phyloP scores from a whole-genome alignment of 2,113 vertebrate genomes.

The Caranx melampygus region DNA sequence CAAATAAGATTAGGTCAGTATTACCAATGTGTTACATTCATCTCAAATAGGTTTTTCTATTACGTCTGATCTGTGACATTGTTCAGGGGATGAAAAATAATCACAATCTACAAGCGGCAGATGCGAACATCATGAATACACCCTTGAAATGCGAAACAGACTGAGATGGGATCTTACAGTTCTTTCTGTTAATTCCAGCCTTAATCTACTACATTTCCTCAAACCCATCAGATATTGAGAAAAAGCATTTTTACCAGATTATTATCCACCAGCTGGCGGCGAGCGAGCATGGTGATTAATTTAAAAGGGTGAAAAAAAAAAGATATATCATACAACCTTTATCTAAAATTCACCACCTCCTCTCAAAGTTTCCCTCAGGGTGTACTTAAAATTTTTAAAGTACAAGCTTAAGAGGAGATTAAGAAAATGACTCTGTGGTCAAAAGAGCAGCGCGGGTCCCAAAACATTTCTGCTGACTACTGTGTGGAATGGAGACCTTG shows the following conservation, averaged over 20 bases:
- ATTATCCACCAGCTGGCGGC: slow-evolving; percentile 36
- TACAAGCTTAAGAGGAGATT: slow-evolving; percentile 34
- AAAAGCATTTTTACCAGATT: slow-evolving; percentile 40
- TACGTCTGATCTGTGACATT: slow-evolving; percentile 36
- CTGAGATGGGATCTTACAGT: neutral
- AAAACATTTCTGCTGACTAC: slow-evolving; percentile 14
- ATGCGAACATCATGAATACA: slow-evolving; percentile 33
- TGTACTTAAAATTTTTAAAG: slow-evolving; percentile 13
- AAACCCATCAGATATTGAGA: slow-evolving; percentile 33
- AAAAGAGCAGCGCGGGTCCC: slow-evolving; percentile 10
- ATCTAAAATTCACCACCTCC: slow-evolving; percentile 34
- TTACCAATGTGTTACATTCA: slow-evolving; percentile 38
- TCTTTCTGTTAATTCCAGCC: slow-evolving; percentile 17
- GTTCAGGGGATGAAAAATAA: slow-evolving; percentile 40
- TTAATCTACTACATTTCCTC: slow-evolving; percentile 40
- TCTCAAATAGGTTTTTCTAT: slow-evolving; percentile 25
- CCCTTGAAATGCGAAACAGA: slow-evolving; percentile 29
- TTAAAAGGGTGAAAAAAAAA: neutral
- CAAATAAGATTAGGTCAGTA: slow-evolving; percentile 60
- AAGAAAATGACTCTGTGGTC: slow-evolving; percentile 43
- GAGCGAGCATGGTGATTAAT: slow-evolving; percentile 23
- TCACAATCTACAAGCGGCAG: slow-evolving; percentile 30
- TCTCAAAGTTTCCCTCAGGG: slow-evolving; percentile 33
- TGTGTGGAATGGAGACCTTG: slow-evolving; percentile 16
- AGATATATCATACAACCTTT: slow-evolving; percentile 18